Evolutionary conservation across 1,140 invertebrate genomes (phyloP), one percentile per base, ranked within the genome.

Genomic region (Helicoverpa zea): DNA sequence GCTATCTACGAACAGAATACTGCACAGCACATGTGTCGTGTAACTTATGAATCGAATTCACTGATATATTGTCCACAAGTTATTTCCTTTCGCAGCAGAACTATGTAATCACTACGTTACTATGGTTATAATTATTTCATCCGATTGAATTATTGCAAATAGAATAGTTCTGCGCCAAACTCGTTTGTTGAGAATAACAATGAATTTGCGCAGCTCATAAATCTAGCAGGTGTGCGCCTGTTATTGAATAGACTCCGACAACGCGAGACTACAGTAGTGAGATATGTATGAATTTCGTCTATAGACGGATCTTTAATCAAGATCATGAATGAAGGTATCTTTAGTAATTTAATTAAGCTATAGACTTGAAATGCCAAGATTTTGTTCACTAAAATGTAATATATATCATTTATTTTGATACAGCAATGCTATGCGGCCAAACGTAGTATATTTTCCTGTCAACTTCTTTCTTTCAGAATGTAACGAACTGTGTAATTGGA

Each of bases 401-500:
- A 11, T 59, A 59, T 29, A 30, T 29, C 23, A 30, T 61, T 61
- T 59, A 29, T 59, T 23, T 29, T 29, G 18, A 11, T n/a, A 9
- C 18, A 59, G 58, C 12, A 18, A 29, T 29, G 10, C 5, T 59
- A 29, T 29, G 58, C 80, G 87, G 83, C 85, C 83, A 87, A 76
- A 84, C 83, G 83, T 86, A 63, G 75, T 81, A 85, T 92, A 91
- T 88, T 87, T 87, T 90, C 13, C 14, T 56, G 84, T 87, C 82
- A 90, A 90, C 89, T 92, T 91, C 87, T 90, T 91, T 91, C 89
- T 90, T 89, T 87, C 84, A 81, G 80, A 81, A 88, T 87, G 89
- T 92, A 93, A 92, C 90, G 91, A 93, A 92, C 91, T 92, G 89
- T 92, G 90, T 91, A 91, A 93, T 93, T 92, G 90, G 88, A 87